Evolutionary conservation across 2,113 vertebrate species (phyloP).

Genomic region (Stegastes partitus): DNA sequence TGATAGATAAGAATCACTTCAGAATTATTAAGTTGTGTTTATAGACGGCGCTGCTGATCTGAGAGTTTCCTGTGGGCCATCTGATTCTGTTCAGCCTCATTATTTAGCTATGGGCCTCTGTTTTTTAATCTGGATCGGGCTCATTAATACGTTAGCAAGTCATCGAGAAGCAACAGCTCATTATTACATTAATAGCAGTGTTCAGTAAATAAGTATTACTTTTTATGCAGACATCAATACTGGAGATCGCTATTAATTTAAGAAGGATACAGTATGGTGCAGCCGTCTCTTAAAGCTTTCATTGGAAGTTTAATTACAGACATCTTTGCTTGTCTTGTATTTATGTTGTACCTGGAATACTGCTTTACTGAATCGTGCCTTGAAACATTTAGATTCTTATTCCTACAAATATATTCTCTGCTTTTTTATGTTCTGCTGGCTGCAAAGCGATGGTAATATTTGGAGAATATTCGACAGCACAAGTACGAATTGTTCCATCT

Average conservation of each 20-base stretch:
- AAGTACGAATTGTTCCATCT: neutral
- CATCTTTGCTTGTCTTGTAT: neutral
- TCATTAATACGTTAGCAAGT: too few species aligned
- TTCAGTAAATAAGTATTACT: too few species aligned
- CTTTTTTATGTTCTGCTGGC: neutral
- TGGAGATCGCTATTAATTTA: too few species aligned
- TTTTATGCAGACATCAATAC: too few species aligned
- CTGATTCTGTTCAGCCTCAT: constrained; percentile 31
- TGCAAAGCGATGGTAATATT: neutral
- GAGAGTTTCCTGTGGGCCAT: constrained; percentile 16
- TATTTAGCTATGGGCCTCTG: constrained; percentile 6
- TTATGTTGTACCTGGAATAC: neutral
- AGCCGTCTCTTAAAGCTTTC: neutral
- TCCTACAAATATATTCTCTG: neutral
- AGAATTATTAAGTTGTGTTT: constrained; percentile 22
- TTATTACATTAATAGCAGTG: too few species aligned
- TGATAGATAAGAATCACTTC: constrained; percentile 23
- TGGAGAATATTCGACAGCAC: neutral
- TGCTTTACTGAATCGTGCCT: neutral
- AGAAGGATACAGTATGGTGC: too few species aligned
- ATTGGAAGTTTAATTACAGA: neutral
- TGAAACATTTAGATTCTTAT: constrained; percentile 7
- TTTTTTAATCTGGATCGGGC: neutral
- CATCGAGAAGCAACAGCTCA: too few species aligned
- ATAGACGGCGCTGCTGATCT: constrained; percentile 43